Conservation (phyloP, 2,113 vertebrate species). For the Ariopsis seemanni region DNA sequence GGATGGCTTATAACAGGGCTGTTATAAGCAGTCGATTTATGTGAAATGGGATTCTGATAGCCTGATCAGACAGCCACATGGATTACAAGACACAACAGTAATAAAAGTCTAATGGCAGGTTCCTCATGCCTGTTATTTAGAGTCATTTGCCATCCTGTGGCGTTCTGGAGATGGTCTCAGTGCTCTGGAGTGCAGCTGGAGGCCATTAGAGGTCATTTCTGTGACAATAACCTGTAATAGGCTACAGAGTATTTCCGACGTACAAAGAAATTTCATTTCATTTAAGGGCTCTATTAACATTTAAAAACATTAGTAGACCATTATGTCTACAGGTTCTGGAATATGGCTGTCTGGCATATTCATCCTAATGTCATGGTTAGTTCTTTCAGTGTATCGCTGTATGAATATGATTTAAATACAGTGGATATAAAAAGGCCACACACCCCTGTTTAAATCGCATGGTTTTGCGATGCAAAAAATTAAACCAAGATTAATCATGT, state of each 20-base stretch:
- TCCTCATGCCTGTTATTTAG: neutral
- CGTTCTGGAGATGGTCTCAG: neutral
- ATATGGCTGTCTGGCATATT: too few relatives aligned
- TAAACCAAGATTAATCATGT: neutral
- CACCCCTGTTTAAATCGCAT: neutral
- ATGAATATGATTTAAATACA: neutral
- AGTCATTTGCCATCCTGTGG: neutral
- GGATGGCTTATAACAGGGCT: too few relatives aligned
- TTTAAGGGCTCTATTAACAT: neutral
- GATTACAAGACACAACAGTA: neutral
- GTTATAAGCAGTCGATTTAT: neutral
- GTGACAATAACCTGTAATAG: slow-evolving; percentile 2
- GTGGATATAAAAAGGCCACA: neutral
- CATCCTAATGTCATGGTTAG: neutral
- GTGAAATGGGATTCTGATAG: neutral
- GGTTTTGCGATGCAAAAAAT: neutral
- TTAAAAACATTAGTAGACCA: neutral
- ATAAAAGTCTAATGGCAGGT: neutral
- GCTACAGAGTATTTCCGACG: neutral
- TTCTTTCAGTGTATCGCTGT: neutral
- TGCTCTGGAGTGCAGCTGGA: neutral
- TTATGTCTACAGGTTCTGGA: neutral
- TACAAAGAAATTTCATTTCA: neutral
- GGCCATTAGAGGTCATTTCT: neutral
- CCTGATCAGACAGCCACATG: neutral